Evolutionary conservation across 2,888 invertebrate species (phyloP).

Genomic region (Mellilla xanthometata): DNA sequence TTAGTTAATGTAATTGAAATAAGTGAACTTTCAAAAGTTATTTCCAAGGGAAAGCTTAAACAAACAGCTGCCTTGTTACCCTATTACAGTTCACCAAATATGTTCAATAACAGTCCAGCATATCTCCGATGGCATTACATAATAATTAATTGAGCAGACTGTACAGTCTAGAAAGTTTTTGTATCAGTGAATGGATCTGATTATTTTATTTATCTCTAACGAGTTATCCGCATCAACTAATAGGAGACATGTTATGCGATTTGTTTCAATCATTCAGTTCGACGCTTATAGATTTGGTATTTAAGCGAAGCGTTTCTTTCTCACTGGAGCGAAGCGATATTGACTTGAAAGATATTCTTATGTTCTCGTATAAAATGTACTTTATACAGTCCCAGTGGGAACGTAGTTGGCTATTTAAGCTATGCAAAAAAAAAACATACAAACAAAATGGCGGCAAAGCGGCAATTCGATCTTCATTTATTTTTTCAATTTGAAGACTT

Average conservation of each 20-base stretch:
- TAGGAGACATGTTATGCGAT: slow-evolving; percentile 8
- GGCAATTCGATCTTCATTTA: too few relatives aligned
- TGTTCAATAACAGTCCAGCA: slow-evolving; percentile 4
- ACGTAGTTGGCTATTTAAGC: too few relatives aligned
- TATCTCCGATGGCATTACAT: slow-evolving; percentile 14
- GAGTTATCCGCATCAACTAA: slow-evolving; percentile 11
- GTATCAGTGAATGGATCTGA: slow-evolving; percentile 42
- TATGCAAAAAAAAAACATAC: too few relatives aligned
- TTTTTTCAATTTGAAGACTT: too few relatives aligned
- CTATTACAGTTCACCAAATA: slow-evolving; percentile 1
- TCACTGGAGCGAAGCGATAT: too few relatives aligned
- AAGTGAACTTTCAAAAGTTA: too few relatives aligned
- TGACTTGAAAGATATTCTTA: too few relatives aligned
- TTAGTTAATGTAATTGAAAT: too few relatives aligned
- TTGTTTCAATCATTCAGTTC: slow-evolving; percentile 13
- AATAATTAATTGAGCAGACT: slow-evolving; percentile 23
- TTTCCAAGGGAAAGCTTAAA: neutral
- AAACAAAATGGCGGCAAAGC: too few relatives aligned
- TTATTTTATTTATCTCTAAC: slow-evolving; percentile 25
- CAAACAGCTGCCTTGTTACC: neutral
- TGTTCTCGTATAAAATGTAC: too few relatives aligned
- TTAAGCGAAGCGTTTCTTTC: too few relatives aligned
- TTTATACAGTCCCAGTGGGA: too few relatives aligned
- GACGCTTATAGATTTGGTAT: neutral
- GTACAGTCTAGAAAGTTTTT: slow-evolving; percentile 33